Evolutionary conservation across 2,888 invertebrate species (phyloP), one percentile per base, ranked within the genome.

Genomic region (Mallateleia sp.): DNA sequence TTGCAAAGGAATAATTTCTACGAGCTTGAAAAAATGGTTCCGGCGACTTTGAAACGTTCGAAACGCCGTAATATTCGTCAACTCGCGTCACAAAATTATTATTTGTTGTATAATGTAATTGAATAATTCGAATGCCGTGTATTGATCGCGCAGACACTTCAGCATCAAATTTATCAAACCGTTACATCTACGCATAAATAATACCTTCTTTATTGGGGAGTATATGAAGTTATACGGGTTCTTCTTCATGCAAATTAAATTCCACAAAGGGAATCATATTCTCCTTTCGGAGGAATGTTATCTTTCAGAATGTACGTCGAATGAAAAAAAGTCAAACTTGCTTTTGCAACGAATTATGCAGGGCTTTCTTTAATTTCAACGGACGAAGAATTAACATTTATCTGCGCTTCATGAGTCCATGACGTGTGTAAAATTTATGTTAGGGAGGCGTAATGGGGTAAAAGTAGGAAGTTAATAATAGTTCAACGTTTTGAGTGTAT

Each of bases 161-260:
- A 50, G 28, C 60, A 32, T 75, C 77, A 71, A 50, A 64, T 77
- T 32, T 77, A 77, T 83, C 83, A 77, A 60, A 84, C 66, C 32
- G 52, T 72, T 72, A 84, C 52, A 71, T 78, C 47, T 66, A 78
- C 66, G 62, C 78, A 84, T 78, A 78, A 78, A 78, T 72, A 84
- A 64, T 78, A 25, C 38, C 6, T 58, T 78, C 72, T 78, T 84
- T 66, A 66, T 47, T 34, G 72, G 56, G 32, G 50, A 56, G 47
- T 62, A 32, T 81, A 52, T 64, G 56, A 71, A 45, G 67, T 71
- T 77, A 72, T 78, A 78, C 58, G 84, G 74, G 74, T 74, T 85
- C 72, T 71, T 79, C 78, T 66, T 79, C 60, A 79, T 85, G 84
- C 84, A 85, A 85, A 85, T 85, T 74, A 67, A 67, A 79, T 84